These are phyloP conservation scores for Myrmophylax atrothorax DNA, from an alignment of 2,113 vertebrate species.

Conservation along the genomic window DNA sequence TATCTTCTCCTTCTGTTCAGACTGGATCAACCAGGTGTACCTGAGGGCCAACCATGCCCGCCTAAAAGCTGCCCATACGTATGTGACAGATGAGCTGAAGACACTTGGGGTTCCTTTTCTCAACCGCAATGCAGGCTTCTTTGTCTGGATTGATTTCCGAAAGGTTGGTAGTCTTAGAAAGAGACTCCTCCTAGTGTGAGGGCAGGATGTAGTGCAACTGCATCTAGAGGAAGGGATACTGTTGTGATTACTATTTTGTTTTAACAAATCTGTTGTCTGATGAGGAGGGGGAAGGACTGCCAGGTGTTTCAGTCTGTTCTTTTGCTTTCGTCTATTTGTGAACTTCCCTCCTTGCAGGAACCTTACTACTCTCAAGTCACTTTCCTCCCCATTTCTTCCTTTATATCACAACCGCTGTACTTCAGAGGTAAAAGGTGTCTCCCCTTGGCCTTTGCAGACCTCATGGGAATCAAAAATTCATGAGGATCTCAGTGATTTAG, in stretches of 20 bases:
- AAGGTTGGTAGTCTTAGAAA: constrained; percentile 78
- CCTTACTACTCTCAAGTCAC: constrained; percentile 2
- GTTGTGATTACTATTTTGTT: neutral
- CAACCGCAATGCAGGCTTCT: constrained; percentile 83
- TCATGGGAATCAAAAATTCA: neutral
- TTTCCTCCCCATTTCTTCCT: constrained; percentile 28
- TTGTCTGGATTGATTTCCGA: constrained; percentile 91
- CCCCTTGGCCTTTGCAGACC: constrained; percentile 12
- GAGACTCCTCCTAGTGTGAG: neutral
- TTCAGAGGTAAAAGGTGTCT: constrained; percentile 48
- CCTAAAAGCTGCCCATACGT: constrained; percentile 84
- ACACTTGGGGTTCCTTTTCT: constrained; percentile 85
- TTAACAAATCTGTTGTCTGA: neutral
- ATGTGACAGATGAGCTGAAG: constrained; percentile 83
- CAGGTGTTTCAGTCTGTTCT: neutral
- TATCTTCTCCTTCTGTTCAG: constrained; percentile 66
- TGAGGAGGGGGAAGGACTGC: neutral
- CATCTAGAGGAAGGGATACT: neutral
- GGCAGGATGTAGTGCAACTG: neutral
- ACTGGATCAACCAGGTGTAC: constrained; percentile 90
- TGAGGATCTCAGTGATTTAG: neutral
- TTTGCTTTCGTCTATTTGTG: neutral
- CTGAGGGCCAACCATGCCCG: constrained; percentile 85
- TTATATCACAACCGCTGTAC: neutral
- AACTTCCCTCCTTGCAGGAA: constrained; percentile 26